Evolutionary conservation across 2,797 vertebrate genomes (phyloP).

Genomic region (Acanthurus lineatus): DNA sequence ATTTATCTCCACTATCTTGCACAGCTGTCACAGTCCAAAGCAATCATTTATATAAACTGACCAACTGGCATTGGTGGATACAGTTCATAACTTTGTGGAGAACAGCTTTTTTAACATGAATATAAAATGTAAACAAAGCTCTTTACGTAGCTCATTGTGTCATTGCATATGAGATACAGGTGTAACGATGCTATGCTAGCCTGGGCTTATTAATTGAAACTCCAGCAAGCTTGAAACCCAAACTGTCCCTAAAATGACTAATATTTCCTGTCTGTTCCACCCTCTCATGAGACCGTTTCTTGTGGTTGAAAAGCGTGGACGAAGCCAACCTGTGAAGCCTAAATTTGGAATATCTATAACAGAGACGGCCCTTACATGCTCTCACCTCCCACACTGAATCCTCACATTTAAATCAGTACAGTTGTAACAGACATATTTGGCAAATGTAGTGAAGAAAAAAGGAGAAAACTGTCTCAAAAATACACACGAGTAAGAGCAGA

Average conservation of each 20-base stretch:
- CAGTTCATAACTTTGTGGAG: slow-evolving; percentile 16
- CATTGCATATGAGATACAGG: background rate
- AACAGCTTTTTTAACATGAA: slow-evolving; percentile 13
- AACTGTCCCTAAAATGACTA: too few species aligned
- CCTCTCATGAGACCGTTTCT: background rate
- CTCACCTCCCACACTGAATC: too few species aligned
- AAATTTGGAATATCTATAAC: too few species aligned
- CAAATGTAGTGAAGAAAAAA: too few species aligned
- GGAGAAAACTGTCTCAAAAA: too few species aligned
- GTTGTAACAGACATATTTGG: too few species aligned
- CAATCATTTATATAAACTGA: slow-evolving; percentile 52
- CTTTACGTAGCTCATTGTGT: slow-evolving; percentile 2
- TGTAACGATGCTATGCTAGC: background rate
- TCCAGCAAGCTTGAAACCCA: too few species aligned
- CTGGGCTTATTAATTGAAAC: too few species aligned
- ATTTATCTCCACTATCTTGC: slow-evolving; percentile 54
- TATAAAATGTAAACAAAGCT: slow-evolving; percentile 5
- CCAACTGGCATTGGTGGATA: slow-evolving; percentile 9
- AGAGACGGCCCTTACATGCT: too few species aligned
- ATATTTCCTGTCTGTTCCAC: background rate
- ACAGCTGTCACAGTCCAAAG: slow-evolving; percentile 38
- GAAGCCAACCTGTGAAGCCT: background rate
- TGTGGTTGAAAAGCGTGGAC: slow-evolving; percentile 2
- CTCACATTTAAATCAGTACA: too few species aligned
- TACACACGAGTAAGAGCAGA: too few species aligned